Conservation (phyloP, 2,113 vertebrate species). For the Scophthalmus maximus region DNA sequence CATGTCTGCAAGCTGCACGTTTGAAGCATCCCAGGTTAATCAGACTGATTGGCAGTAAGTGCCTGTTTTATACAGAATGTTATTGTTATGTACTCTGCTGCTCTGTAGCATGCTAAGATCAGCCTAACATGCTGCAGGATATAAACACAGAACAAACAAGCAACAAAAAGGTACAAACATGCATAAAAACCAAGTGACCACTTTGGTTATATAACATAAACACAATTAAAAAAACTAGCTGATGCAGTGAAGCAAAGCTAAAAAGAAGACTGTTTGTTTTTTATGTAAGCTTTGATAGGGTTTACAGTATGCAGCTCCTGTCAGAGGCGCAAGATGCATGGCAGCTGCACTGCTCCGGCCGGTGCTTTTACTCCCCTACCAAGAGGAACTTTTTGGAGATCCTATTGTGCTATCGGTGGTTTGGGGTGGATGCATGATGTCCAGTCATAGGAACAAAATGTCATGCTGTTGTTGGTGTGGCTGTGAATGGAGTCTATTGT, state of each 20-base stretch:
- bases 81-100: background rate
- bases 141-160: conserved; percentile 42
- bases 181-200: conserved; percentile 32
- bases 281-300: background rate
- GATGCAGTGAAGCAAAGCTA: background rate
- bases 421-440: conserved; percentile 53
- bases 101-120: conserved; percentile 6
- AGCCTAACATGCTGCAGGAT: conserved; percentile 19
- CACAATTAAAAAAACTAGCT: background rate
- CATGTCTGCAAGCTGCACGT: background rate
- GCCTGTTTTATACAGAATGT: background rate
- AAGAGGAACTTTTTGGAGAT: conserved; percentile 26
- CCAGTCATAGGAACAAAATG: conserved; percentile 61
- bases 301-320: background rate
- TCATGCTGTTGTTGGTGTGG: conserved; percentile 55
- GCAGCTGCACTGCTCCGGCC: background rate
- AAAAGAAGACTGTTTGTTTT: background rate
- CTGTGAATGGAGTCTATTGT: conserved; percentile 74
- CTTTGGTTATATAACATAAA: conserved; percentile 59
- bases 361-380: background rate
- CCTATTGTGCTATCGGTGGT: conserved; percentile 26
- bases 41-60: conserved; percentile 2
- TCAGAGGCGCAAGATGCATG: background rate
- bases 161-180: conserved; percentile 41
- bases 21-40: conserved; percentile 10